phyloP scores from a whole-genome alignment of 2,888 invertebrate species.

The Dasypogon diadema region DNA sequence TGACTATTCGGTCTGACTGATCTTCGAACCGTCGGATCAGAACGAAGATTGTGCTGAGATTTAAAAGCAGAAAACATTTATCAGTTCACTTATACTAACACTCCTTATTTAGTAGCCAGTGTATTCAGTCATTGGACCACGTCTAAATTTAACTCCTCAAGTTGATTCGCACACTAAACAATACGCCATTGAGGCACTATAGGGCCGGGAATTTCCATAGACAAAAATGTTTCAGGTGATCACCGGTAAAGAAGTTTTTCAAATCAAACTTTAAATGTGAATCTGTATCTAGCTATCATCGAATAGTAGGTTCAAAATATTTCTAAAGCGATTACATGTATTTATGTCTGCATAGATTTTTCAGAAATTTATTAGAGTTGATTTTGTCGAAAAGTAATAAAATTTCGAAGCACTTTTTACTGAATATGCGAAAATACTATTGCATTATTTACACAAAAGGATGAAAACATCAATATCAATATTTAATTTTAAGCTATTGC shows the following conservation, averaged over 20 bases:
- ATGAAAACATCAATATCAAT: no score
- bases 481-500: no score
- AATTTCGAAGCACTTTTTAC: no score
- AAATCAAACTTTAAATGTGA: no score
- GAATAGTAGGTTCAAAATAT: no score
- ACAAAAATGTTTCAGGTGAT: slow-evolving; percentile 19
- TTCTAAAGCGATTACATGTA: no score
- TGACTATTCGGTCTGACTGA: slow-evolving; percentile 66
- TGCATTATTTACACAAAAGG: no score
- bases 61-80: slow-evolving; percentile 49
- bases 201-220: slow-evolving; percentile 18
- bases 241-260: not conserved
- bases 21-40: slow-evolving; percentile 48
- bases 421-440: no score
- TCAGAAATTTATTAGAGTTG: no score
- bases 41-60: slow-evolving; percentile 24
- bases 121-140: slow-evolving; percentile 59
- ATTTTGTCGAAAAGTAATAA: no score
- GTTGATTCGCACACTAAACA: slow-evolving; percentile 44
- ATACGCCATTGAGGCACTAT: slow-evolving; percentile 45
- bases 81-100: slow-evolving; percentile 57
- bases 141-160: slow-evolving; percentile 63
- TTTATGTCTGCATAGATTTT: no score
- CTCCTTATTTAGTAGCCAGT: slow-evolving; percentile 59
- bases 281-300: no score